Evolutionary conservation across 2,113 vertebrate genomes (phyloP), one percentile per base, ranked within the genome.

Genomic region (Tenebrosternarchus preto): DNA sequence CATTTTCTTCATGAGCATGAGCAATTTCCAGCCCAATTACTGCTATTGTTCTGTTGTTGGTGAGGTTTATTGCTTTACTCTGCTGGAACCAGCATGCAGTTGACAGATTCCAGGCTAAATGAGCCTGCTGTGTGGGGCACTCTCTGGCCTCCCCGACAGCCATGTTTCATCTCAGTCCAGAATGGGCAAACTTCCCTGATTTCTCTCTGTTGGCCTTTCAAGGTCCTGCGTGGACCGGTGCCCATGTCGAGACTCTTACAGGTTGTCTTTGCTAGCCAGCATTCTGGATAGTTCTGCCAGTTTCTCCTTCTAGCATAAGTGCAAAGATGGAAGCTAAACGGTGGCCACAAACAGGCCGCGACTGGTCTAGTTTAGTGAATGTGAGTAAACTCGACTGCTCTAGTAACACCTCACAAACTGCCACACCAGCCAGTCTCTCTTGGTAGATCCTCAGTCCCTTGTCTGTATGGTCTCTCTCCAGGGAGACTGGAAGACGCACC

Each of bases 371-470:
- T 84, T 50, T 86, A 91, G 88, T 86, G 85, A 86, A 78, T 46
- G 61, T 79, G 77, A 60, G 61, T 61, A 90, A 89, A 90, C 88
- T 80, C 83, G 86, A 89, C 85, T 85, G 85, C 82, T 68, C 73
- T 77, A 84, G 82, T 67, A 80, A 88, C 68, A 84, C 77, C 80
- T 79, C 81, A 80, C 77, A 50, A 50, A 12, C 43, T 50, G 43
- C 43, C 43, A 15, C 1, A 3, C 43, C 43, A 50, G 43, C 43
- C 15, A 12, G 43, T 50, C 9, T 12, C 43, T 50, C 9, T 87
- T 88, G 85, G 81, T 82, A 75, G 63, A 83, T 80, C 57, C 50
- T 82, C 63, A 85, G 73, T 78, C 63, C 17, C 17, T 53, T 27
- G 17, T 81, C 76, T 81, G 80, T 78, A 86, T 78, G 31, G 70